Evolutionary conservation across 2,113 vertebrate species (phyloP).

Genomic region (Xiphias gladius): DNA sequence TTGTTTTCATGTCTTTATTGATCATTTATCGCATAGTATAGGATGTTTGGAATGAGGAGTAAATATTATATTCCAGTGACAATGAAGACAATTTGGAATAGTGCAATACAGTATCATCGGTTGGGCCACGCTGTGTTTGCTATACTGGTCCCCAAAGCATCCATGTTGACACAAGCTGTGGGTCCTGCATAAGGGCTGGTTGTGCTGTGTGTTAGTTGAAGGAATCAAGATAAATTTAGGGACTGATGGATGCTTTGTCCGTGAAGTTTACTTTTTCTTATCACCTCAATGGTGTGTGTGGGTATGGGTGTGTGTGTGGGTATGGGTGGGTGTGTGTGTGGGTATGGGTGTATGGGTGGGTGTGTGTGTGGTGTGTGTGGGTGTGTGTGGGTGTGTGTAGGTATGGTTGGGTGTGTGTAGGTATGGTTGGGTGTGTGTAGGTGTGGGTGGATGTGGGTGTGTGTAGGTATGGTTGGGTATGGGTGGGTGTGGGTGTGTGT

Average conservation of each 20-base stretch:
- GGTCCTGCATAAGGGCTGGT: not conserved
- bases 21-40: conserved; percentile 5
- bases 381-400: conserved; percentile 12
- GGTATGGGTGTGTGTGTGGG: conserved; percentile 15
- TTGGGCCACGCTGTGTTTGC: conserved; percentile 39
- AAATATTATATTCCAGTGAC: conserved; percentile 40
- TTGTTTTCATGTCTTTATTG: conserved; percentile 23
- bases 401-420: conserved; percentile 9
- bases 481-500: too few species aligned
- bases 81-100: conserved; percentile 59
- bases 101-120: conserved; percentile 67
- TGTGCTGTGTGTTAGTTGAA: conserved; percentile 51
- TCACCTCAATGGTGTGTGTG: conserved; percentile 46
- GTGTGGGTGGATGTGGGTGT: conserved; percentile 3
- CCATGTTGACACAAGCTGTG: conserved; percentile 16
- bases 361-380: conserved; percentile 10
- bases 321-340: conserved; percentile 12
- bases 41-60: conserved; percentile 17
- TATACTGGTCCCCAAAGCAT: conserved; percentile 29
- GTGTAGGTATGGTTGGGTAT: conserved; percentile 15
- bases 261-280: conserved; percentile 24
- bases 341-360: too few species aligned
- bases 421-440: conserved; percentile 9
- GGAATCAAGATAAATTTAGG: conserved; percentile 38
- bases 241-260: conserved; percentile 47